Evolutionary conservation across 1,140 invertebrate genomes (phyloP).

Genomic region (Palaemon carinicauda): DNA sequence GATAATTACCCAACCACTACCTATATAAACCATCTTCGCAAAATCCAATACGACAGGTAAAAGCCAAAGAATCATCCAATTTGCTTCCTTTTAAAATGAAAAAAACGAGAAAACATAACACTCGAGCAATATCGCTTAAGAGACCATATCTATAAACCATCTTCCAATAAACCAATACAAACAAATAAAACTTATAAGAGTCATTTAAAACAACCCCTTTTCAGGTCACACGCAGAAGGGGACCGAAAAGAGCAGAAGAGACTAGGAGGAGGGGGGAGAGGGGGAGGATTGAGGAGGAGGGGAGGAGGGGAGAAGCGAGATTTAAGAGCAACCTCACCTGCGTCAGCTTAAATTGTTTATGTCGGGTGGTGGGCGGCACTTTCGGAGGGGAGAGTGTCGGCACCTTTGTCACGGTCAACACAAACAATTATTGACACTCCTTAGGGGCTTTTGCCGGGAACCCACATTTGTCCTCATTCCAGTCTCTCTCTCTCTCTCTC

Average conservation of each 20-base stretch:
- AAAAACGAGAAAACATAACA: too few relatives aligned
- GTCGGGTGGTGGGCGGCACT: not conserved
- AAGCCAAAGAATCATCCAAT: too few relatives aligned
- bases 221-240: not conserved
- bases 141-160: too few relatives aligned
- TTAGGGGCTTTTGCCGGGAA: constrained; percentile 7
- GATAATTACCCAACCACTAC: too few relatives aligned
- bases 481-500: constrained; percentile 20
- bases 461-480: constrained; percentile 15
- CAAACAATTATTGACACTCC: constrained; percentile 52
- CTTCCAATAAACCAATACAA: too few relatives aligned
- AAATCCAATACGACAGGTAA: too few relatives aligned
- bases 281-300: not conserved
- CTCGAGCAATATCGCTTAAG: too few relatives aligned
- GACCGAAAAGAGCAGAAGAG: not conserved
- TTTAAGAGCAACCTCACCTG: constrained; percentile 43
- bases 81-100: too few relatives aligned
- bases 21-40: too few relatives aligned
- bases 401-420: constrained; percentile 47
- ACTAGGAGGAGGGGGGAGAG: not conserved
- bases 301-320: not conserved
- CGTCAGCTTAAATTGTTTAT: constrained; percentile 38
- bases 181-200: too few relatives aligned
- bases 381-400: not conserved
- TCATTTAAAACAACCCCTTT: too few relatives aligned